These are phyloP conservation scores for Potorous gilbertii DNA, from an alignment of 2,797 vertebrate genomes.

Conservation along the genomic window DNA sequence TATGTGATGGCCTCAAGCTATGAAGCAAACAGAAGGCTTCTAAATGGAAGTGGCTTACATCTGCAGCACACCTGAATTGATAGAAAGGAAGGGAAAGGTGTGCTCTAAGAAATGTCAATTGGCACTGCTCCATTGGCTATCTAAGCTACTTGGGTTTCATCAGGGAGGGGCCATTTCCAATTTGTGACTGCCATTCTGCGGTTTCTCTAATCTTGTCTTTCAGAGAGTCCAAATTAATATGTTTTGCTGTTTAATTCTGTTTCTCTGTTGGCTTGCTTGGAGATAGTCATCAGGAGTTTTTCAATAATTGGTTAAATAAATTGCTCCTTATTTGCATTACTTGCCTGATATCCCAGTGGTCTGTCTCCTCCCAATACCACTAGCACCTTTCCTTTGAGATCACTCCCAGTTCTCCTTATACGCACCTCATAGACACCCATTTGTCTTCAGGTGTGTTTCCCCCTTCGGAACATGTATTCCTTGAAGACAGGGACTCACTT, in stretches of 20 bases:
- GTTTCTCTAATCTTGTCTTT: constrained; percentile 23
- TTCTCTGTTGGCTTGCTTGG: not conserved
- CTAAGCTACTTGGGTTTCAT: not conserved
- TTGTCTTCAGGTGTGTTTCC: not conserved
- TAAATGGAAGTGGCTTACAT: constrained; percentile 51
- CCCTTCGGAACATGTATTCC: not conserved
- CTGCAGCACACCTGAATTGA: constrained; percentile 52
- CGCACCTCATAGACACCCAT: not conserved
- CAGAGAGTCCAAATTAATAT: constrained; percentile 25
- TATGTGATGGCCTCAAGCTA: constrained; percentile 46
- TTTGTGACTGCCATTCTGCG: not conserved
- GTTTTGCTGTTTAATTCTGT: constrained; percentile 10
- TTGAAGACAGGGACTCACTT: not conserved
- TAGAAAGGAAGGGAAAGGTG: constrained; percentile 23
- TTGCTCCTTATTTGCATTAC: not conserved
- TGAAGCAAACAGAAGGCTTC: constrained; percentile 20
- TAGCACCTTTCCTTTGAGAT: not conserved
- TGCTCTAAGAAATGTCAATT: constrained; percentile 27
- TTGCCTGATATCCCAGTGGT: not conserved
- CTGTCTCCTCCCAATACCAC: not conserved
- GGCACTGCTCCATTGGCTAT: constrained; percentile 22
- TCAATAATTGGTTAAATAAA: not conserved
- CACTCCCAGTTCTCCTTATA: not conserved
- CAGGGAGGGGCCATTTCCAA: not conserved
- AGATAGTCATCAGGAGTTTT: not conserved